Percentiles rank a stretch among this genome's conserved stretches.
Conservation (phyloP, 2,797 vertebrate species). For the Bryconaethiops microstoma region DNA sequence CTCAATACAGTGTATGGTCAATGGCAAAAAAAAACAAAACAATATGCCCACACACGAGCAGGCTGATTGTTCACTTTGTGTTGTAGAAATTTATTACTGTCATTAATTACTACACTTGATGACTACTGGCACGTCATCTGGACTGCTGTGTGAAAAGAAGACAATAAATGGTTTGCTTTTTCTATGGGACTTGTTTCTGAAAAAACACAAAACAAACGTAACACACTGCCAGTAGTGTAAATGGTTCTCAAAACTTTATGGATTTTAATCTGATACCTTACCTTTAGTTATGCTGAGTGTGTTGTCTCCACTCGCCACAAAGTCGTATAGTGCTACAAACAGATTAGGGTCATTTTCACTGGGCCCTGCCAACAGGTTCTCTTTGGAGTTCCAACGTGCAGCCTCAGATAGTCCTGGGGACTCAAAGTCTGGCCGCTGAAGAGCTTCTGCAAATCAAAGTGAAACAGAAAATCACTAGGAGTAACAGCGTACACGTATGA, state of each 20-base stretch:
- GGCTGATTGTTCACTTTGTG: not conserved
- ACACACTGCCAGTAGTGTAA: not conserved
- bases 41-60: not conserved
- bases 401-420: constrained; percentile 92
- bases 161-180: not conserved
- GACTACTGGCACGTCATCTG: not conserved
- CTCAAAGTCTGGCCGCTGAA: constrained; percentile 96
- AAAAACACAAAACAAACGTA: not conserved
- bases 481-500: not conserved
- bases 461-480: not conserved
- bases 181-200: not conserved
- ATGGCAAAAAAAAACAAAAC: not conserved
- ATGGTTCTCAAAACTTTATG: not conserved
- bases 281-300: constrained; percentile 99
- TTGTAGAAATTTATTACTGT: not conserved
- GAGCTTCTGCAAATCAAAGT: constrained; percentile 84
- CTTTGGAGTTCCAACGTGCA: constrained; percentile 98
- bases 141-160: not conserved
- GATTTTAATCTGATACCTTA: constrained; percentile 61
- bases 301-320: constrained; percentile 97
- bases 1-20: not conserved
- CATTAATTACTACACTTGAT: not conserved
- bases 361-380: constrained; percentile 93
- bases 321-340: constrained; percentile 97
- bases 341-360: constrained; percentile 98